Base-by-base conservation (phyloP, 1,140 invertebrate species). In the Drosophila sucinea region DNA sequence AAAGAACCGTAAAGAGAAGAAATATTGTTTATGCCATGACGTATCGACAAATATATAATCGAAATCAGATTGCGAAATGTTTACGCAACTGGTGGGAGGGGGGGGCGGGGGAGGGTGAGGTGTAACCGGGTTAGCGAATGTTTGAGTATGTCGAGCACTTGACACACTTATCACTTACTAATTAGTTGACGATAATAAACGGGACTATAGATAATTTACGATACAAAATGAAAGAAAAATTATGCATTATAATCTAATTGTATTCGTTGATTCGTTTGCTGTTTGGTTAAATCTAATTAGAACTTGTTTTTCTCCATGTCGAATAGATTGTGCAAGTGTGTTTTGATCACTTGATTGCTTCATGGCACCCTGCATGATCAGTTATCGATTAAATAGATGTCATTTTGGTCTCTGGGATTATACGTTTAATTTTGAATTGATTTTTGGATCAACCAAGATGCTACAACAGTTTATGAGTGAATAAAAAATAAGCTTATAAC, bases 51-150 rank as follows among this genome's bases (percentile, higher is more conserved):
- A 67, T 44, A 60, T 40, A 56, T 47, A 10, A 10, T 58, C 73
- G 57, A 57, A 57, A 74, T 75, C 56, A 55, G 64, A 75, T 75
- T 62, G 73, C 72, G 57, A 75, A 75, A 75, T 33, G 40, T 67
- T 75, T 57, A 75, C 73, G 73, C 64, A 75, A 75, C 38, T 55
- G 44, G 41, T 67, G 5, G 57, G 38, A 32, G 32, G 27, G n/a
- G 47, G 17, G 33, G 7, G n/a, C n/a, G n/a, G 27, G 29, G 5
- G n/a, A n/a, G 32, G 10, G 23, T 1, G 23, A 23, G 44, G 44
- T 17, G 54, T 17, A 58, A 29, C 25, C 56, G 70, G 70, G 8
- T 47, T 74, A 74, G 47, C 57, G 40, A 74, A 74, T 61, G 63
- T 74, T 73, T 74, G 62, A 27, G 54, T 44, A 38, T 60, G 70